Evolutionary conservation across 2,113 vertebrate species (phyloP).

Genomic region (Mesoclemmys tuberculata): DNA sequence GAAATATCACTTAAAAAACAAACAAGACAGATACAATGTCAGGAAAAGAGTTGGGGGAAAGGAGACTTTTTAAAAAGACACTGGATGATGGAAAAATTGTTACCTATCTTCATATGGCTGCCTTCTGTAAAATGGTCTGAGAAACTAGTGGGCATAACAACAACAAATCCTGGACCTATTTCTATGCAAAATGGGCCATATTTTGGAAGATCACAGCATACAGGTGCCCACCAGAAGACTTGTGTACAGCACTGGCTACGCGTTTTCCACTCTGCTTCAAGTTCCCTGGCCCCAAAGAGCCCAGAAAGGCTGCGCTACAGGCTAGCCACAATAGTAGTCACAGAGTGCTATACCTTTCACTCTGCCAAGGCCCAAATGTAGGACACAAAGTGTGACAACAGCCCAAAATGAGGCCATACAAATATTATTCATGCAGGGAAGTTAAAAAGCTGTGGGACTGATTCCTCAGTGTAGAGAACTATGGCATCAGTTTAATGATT

Average conservation of each 20-base stretch:
- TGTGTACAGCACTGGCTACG: neutral
- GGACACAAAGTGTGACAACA: neutral
- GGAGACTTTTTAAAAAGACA: neutral
- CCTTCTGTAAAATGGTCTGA: neutral
- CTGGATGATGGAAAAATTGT: neutral
- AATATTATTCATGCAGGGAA: neutral
- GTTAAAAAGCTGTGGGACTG: neutral
- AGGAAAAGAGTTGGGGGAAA: fast-evolving
- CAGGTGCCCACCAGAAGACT: neutral
- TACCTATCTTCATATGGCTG: neutral
- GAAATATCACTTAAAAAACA: neutral
- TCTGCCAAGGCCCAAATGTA: neutral
- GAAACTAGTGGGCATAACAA: neutral
- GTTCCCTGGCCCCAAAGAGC: neutral
- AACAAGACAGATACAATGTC: fast-evolving
- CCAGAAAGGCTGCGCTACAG: neutral
- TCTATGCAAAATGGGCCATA: neutral
- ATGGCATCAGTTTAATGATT: neutral
- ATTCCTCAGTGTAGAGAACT: neutral
- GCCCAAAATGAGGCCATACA: neutral
- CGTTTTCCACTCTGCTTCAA: neutral
- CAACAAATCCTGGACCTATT: neutral
- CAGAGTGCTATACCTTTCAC: neutral
- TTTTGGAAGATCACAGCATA: neutral
- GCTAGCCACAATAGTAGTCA: neutral